Evolutionary conservation across 2,888 invertebrate species (phyloP).

Genomic region (Zygogramma bicolorata): DNA sequence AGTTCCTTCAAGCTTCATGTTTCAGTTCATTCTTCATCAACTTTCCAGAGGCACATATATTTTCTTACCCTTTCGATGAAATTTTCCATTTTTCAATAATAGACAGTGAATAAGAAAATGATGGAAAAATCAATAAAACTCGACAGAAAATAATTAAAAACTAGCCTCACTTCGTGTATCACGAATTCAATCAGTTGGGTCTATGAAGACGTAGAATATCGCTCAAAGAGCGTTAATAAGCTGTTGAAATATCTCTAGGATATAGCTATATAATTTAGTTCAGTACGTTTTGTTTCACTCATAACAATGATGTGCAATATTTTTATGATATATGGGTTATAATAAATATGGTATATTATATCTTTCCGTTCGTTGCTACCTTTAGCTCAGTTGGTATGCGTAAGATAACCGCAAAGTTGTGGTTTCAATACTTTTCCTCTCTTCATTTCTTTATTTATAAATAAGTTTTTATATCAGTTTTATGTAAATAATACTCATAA

Average conservation of each 20-base stretch:
- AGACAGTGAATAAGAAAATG: not conserved
- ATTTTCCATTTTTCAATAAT: constrained; percentile 16
- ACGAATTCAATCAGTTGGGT: not conserved
- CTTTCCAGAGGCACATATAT: constrained; percentile 23
- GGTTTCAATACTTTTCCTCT: too few species aligned
- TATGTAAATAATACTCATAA: too few species aligned
- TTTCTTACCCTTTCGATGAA: constrained; percentile 28
- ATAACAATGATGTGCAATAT: not conserved
- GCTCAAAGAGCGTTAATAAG: constrained; percentile 8
- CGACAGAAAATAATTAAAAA: not conserved
- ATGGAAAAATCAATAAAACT: not conserved
- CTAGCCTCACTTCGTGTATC: not conserved
- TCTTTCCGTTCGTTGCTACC: too few species aligned
- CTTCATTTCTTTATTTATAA: too few species aligned
- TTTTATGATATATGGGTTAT: not conserved
- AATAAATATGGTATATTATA: too few species aligned
- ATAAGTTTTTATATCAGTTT: too few species aligned
- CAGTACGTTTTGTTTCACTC: not conserved
- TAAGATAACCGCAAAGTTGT: too few species aligned
- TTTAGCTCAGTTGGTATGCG: too few species aligned
- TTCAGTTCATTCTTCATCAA: constrained; percentile 28
- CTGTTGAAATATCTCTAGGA: constrained; percentile 6
- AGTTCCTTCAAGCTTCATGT: constrained; percentile 10
- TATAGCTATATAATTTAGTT: not conserved
- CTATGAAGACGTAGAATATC: not conserved